Evolutionary conservation across 2,113 vertebrate genomes (phyloP).

Genomic region (Globicephala melas): DNA sequence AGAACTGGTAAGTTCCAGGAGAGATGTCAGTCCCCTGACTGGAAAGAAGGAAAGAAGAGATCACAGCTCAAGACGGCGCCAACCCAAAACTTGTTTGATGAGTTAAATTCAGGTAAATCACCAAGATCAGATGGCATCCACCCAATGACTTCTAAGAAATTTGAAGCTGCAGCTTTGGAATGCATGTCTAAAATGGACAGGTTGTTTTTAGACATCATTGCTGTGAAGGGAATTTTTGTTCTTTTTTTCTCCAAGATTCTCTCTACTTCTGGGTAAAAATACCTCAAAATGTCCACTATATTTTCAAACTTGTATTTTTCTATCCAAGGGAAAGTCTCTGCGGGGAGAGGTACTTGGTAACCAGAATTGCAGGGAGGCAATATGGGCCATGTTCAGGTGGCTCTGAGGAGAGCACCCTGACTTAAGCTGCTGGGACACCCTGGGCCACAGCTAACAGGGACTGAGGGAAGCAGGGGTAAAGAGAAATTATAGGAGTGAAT

Average conservation of each 20-base stretch:
- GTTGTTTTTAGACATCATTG: not conserved
- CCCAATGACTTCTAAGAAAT: not conserved
- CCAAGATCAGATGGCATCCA: not conserved
- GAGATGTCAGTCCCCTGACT: not conserved
- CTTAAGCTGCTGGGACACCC: not conserved
- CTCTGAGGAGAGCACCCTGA: not conserved
- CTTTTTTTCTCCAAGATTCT: not conserved
- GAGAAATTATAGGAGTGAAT: not conserved
- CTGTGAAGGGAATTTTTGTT: not conserved
- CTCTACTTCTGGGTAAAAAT: not conserved
- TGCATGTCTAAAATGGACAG: not conserved
- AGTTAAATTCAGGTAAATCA: not conserved
- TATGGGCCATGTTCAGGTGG: not conserved
- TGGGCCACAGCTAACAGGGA: not conserved
- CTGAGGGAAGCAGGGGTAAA: not conserved
- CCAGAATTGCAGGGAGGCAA: not conserved
- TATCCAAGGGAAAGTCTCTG: not conserved
- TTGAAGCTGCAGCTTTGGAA: not conserved
- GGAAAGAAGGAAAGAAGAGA: not conserved
- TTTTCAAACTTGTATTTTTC: slow-evolving; percentile 26
- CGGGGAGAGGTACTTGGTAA: not conserved
- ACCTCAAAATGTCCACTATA: not conserved
- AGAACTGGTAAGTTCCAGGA: not conserved
- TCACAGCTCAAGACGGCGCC: not conserved
- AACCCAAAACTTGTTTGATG: not conserved